Base-by-base conservation (phyloP, 2,888 invertebrate species). In the Perizoma flavofasciatum region DNA sequence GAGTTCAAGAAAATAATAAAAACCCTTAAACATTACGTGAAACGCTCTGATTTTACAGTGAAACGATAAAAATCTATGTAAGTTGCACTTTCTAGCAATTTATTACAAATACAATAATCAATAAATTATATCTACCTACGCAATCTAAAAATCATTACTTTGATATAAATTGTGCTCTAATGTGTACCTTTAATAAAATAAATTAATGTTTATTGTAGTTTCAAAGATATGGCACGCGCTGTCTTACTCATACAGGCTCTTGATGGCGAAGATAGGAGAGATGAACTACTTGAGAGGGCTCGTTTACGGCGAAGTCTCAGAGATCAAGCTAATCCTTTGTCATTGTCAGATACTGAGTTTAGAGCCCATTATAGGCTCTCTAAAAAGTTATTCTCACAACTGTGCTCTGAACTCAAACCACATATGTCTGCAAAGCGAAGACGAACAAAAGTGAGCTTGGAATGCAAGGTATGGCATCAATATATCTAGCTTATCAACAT, bases 401-500 rank as follows among this genome's bases (percentile, higher is more conserved):
- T 52, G 45, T 52, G 52, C 45, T 35, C 35, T 45, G 52, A 52
- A 35, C 51, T 51, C 43, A 37, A n/a, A 11, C 52, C 45, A 52
- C 37, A 45, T 52, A 45, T 52, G 52, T 37, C 52, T 37, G 37
- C 35, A 52, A 51, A 45, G 52, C 52, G 37, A 43, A 35, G 35
- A 35, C 35, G 6, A 35, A 35, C 71, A 66, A 56, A 66, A 60
- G 54, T 72, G 69, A 73, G 73, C 67, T 81, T 80, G 76, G 74
- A 73, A 72, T 76, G 71, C 44, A 37, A 57, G 56, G 33, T 54
- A 57, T 35, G 35, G 40, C 40, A 40, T 8, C 40, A 40, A 8
- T 40, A 40, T 40, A 40, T 40, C 40, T 9, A 8, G 40, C 40
- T 8, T 40, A 40, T 8, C 40, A 40, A 40, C 40, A 22, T 41